Base-by-base conservation (phyloP, 2,888 invertebrate genomes). In the Colostygia pectinataria region DNA sequence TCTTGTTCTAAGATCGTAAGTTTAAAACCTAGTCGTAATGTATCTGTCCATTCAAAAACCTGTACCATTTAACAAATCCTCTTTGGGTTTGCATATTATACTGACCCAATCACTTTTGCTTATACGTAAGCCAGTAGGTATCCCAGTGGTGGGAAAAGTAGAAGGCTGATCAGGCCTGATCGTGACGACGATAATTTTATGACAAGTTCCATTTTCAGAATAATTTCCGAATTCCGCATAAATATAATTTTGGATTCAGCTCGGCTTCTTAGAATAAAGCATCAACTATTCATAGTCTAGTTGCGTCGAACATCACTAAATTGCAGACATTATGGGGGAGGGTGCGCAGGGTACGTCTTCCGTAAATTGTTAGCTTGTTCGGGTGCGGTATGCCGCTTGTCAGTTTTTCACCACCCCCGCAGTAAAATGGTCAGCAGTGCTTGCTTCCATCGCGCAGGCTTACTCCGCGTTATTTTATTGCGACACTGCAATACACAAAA, bases 361-460 rank as follows among this genome's bases (percentile, higher is more conserved):
- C 20, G 7, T 38, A 32, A 45, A 38, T 38, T 45, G 45, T 25
- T 27, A 18, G 31, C 44, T 45, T 31, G 15, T 31, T 44, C 37
- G 44, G 44, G 46, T 34, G 39, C 46, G 46, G 33, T 46, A 36
- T 36, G 18, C 24, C 20, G 28, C 40, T 27, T 48, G 28, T 37
- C 41, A 41, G 47, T 48, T 31, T 40, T 41, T 15, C 46, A 33
- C 38, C 10, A 39, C 18, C 46, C 25, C 40, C 34, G 34, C 47
- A 47, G 24, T 33, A 34, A 28, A 39, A 39, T 47, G 23, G 36
- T 12, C 25, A 15, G 41, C 25, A 15, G 41, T 27, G 28, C 23
- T 36, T 29, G 27, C 20, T 23, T 6, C n/a, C 15, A 10, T 28
- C 39, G 47, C 40, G 36, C 40, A 40, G 18, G 23, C 29, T 36